These are phyloP conservation scores for Alexandromys fortis DNA, from an alignment of 2,113 vertebrate genomes.

Conservation along the genomic window DNA sequence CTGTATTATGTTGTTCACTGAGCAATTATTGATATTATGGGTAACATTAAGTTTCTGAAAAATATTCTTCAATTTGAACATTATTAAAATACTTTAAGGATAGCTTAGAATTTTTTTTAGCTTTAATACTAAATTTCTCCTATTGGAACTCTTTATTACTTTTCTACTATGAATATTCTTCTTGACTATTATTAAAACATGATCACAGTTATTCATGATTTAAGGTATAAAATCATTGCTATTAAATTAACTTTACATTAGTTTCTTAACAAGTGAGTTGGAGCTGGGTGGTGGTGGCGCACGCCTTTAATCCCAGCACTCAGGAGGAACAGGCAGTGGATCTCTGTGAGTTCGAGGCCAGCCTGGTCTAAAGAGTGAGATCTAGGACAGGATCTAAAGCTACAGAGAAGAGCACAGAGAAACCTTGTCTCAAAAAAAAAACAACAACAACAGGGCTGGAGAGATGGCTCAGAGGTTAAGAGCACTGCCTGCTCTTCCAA, in stretches of 20 bases:
- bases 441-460: too few species aligned
- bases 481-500: too few species aligned
- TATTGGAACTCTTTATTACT: neutral
- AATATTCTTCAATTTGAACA: neutral
- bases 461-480: too few species aligned
- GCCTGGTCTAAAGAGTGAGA: too few species aligned
- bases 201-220: constrained; percentile 30
- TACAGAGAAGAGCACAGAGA: too few species aligned
- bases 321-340: too few species aligned
- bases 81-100: neutral
- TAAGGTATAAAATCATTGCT: constrained; percentile 37
- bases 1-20: neutral
- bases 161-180: constrained; percentile 9
- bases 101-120: neutral
- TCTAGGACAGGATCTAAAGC: too few species aligned
- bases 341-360: too few species aligned
- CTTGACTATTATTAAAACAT: neutral
- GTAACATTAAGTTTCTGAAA: constrained; percentile 38
- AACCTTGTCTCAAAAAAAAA: too few species aligned
- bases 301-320: too few species aligned
- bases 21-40: neutral
- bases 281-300: too few species aligned
- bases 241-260: neutral
- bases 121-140: neutral
- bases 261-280: neutral